A percentile compares a stretch with the other conserved stretches of the same genome.
These are phyloP conservation scores for Drosophila dunni DNA, from an alignment of 1,140 invertebrate genomes.

Conservation along the genomic window DNA sequence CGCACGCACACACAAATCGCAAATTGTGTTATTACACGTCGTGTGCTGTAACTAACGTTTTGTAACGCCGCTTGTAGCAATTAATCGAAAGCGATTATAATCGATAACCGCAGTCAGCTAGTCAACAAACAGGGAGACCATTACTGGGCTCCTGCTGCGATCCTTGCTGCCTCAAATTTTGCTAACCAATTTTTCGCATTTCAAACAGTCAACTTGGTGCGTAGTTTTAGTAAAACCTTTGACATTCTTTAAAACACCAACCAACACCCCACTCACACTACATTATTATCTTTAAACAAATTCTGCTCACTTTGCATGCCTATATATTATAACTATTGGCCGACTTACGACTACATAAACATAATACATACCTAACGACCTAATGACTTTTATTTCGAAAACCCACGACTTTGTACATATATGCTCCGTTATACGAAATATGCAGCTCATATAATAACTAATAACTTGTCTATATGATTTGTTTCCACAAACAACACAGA, in stretches of 20 bases:
- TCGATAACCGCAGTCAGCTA: slow-evolving; percentile 33
- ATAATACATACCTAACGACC: slow-evolving; percentile 46
- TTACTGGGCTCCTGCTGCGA: slow-evolving; percentile 4
- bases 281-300: slow-evolving; percentile 24
- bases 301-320: slow-evolving; percentile 24
- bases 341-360: slow-evolving; percentile 45
- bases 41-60: slow-evolving; percentile 49
- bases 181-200: slow-evolving; percentile 55
- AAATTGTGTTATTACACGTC: slow-evolving; percentile 20
- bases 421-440: slow-evolving; percentile 12
- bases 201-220: slow-evolving; percentile 52
- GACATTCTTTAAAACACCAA: slow-evolving; percentile 2
- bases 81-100: slow-evolving; percentile 20
- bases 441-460: slow-evolving; percentile 7
- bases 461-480: background rate
- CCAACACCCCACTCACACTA: background rate
- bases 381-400: slow-evolving; percentile 37
- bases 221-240: slow-evolving; percentile 57
- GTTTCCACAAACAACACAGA: slow-evolving; percentile 42
- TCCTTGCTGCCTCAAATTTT: slow-evolving; percentile 40
- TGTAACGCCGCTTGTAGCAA: slow-evolving; percentile 42
- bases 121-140: slow-evolving; percentile 1
- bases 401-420: slow-evolving; percentile 50
- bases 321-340: slow-evolving; percentile 24
- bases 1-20: slow-evolving; percentile 19